These are phyloP conservation scores for Otus sunia DNA, from an alignment of 2,113 vertebrate genomes.

Conservation along the genomic window DNA sequence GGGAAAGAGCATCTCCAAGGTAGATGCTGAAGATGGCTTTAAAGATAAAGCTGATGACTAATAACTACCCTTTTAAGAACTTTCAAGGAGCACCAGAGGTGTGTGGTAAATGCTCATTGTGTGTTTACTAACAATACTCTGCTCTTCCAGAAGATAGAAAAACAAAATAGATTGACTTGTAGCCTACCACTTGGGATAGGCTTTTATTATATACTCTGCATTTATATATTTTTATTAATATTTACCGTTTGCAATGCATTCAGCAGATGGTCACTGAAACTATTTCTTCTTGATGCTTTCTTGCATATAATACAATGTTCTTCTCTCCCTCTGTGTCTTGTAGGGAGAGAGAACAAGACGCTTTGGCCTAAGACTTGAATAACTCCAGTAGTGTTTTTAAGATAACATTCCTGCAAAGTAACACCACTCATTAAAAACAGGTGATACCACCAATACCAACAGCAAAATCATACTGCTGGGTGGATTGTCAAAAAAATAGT, in stretches of 20 bases:
- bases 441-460: neutral
- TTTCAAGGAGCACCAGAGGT: neutral
- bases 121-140: neutral
- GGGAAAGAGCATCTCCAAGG: constrained; percentile 27
- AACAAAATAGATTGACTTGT: neutral
- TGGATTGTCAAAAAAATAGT: neutral
- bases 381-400: neutral
- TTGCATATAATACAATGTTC: neutral
- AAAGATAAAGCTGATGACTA: neutral
- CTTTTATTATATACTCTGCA: neutral
- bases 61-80: neutral
- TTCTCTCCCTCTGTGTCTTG: neutral
- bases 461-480: neutral
- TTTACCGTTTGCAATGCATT: neutral
- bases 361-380: neutral
- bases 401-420: neutral
- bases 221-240: neutral
- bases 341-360: neutral
- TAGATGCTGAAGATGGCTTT: constrained; percentile 29
- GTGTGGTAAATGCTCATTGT: neutral
- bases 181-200: neutral
- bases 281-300: neutral
- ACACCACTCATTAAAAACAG: neutral
- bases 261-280: neutral
- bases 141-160: neutral